Conservation (phyloP, 2,113 vertebrate genomes). For the Recurvirostra avosetta region DNA sequence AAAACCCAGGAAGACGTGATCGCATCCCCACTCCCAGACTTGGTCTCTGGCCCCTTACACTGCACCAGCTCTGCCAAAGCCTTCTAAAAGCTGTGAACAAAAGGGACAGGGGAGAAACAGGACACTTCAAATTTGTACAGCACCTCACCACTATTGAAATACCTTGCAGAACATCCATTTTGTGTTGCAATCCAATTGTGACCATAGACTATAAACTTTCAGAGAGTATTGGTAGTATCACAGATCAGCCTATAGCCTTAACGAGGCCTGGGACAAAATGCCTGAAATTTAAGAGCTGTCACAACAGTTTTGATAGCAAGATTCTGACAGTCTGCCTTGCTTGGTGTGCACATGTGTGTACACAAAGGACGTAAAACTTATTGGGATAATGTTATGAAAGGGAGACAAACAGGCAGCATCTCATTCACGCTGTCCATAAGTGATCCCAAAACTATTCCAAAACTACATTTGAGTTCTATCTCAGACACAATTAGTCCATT, state of each 20-base stretch:
- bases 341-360: accelerated
- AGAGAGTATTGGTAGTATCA: not conserved
- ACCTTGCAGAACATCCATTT: not conserved
- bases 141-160: not conserved
- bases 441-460: not conserved
- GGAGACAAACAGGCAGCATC: not conserved
- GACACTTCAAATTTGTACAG: not conserved
- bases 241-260: not conserved
- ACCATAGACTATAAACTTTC: not conserved
- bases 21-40: not conserved
- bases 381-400: not conserved
- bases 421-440: not conserved
- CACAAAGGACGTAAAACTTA: not conserved
- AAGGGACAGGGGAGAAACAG: not conserved
- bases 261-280: not conserved
- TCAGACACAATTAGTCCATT: not conserved
- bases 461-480: not conserved
- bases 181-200: not conserved
- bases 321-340: not conserved
- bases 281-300: not conserved
- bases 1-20: not conserved
- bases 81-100: not conserved
- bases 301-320: accelerated
- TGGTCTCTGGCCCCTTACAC: not conserved
- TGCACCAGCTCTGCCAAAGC: not conserved